These are phyloP conservation scores for Thamnophis elegans DNA, from an alignment of 2,797 vertebrate genomes.

Conservation along the genomic window DNA sequence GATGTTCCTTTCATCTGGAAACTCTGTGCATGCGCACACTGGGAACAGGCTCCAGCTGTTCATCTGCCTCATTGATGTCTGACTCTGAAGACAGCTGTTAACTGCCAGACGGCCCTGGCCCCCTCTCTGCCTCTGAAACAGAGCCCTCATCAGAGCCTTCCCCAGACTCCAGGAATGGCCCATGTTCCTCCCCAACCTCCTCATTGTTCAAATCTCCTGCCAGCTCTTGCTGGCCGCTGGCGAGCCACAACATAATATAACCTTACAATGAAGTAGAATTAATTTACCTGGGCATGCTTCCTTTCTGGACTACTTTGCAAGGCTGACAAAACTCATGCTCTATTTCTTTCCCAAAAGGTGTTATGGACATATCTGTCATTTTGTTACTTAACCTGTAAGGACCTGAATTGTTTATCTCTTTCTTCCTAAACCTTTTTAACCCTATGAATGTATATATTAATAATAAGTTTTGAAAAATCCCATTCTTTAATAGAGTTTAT, in stretches of 20 bases:
- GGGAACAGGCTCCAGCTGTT: too few species aligned
- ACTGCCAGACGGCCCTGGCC: too few species aligned
- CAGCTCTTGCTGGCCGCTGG: too few species aligned
- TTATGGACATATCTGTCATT: slow-evolving; percentile 54
- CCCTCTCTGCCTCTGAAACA: too few species aligned
- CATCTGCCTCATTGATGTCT: too few species aligned
- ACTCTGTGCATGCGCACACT: too few species aligned
- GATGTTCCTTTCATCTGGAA: too few species aligned
- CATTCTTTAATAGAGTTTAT: slow-evolving; percentile 48
- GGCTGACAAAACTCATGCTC: slow-evolving; percentile 30
- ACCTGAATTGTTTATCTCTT: slow-evolving; percentile 56
- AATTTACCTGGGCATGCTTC: not conserved
- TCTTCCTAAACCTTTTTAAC: slow-evolving; percentile 26
- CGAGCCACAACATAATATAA: not conserved
- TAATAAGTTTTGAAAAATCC: not conserved
- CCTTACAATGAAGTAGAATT: not conserved
- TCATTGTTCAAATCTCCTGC: too few species aligned
- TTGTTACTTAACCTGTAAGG: slow-evolving; percentile 52
- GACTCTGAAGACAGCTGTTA: too few species aligned
- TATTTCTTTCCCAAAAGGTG: slow-evolving; percentile 52
- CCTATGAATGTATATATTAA: not conserved
- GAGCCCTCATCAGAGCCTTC: too few species aligned
- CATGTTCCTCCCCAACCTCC: too few species aligned
- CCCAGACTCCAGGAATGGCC: too few species aligned
- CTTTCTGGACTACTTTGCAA: not conserved